A percentile compares a stretch with the other conserved stretches of the same genome.
These are phyloP conservation scores for Anarhynchus alexandrinus DNA, from an alignment of 2,113 vertebrate species.

Conservation along the genomic window DNA sequence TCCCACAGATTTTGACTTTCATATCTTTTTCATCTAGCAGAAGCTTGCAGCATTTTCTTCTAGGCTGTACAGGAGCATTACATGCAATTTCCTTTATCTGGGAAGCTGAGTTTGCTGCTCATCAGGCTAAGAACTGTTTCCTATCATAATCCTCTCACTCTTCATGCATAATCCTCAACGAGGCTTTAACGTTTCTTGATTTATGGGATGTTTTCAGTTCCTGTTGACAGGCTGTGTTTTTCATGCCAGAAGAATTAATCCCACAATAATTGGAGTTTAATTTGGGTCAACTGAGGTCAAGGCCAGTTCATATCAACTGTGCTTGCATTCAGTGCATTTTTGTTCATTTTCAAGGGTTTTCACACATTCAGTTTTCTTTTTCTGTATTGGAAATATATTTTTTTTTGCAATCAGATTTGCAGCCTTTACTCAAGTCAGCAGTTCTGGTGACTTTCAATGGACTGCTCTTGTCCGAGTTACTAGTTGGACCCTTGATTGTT, in stretches of 20 bases:
- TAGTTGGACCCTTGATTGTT: background rate
- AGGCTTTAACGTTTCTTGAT: constrained; percentile 28
- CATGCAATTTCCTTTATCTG: constrained; percentile 34
- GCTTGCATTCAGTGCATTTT: background rate
- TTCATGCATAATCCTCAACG: constrained; percentile 14
- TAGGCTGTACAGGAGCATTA: constrained; percentile 3
- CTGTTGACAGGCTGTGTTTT: constrained; percentile 42
- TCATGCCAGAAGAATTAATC: background rate
- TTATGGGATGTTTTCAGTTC: constrained; percentile 26
- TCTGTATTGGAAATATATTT: background rate
- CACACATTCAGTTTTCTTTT: background rate
- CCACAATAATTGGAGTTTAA: background rate
- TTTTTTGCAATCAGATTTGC: background rate
- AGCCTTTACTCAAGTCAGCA: background rate
- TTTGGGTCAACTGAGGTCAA: constrained; percentile 11
- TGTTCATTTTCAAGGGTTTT: background rate
- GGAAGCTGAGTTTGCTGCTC: constrained; percentile 25
- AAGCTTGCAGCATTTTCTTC: constrained; percentile 46
- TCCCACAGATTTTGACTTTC: background rate
- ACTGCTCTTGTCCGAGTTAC: background rate
- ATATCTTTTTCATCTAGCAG: constrained; percentile 22
- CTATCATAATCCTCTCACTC: constrained; percentile 27
- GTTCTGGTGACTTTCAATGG: background rate
- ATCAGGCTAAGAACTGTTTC: constrained; percentile 29
- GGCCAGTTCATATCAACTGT: background rate